Evolutionary conservation across 35 echinoderm and acorn worm species (phyloP).

Genomic region (Ptychodera flava): DNA sequence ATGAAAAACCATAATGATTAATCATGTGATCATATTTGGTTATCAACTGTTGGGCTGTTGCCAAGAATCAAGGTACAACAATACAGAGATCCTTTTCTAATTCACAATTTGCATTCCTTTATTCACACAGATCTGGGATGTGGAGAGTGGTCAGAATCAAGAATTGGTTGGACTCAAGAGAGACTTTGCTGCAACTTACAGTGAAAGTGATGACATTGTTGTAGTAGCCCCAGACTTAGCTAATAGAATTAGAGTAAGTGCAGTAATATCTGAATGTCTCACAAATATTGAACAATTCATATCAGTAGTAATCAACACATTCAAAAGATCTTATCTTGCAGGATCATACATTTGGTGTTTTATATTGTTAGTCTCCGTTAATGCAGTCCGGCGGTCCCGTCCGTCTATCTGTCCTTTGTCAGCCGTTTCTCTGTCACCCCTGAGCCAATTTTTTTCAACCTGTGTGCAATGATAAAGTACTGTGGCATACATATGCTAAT

Average conservation of each 20-base stretch:
- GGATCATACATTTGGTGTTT: too few species aligned
- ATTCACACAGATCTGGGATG: neutral
- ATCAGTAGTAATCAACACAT: too few species aligned
- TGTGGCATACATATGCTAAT: neutral
- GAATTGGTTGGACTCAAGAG: neutral
- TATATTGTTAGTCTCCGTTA: neutral
- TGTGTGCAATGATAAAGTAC: neutral
- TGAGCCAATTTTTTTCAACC: neutral
- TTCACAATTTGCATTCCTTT: too few species aligned
- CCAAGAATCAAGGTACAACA: too few species aligned
- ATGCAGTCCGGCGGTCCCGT: neutral
- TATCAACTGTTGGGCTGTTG: too few species aligned
- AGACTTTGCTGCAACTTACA: neutral
- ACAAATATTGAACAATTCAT: too few species aligned
- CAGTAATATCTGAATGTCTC: too few species aligned
- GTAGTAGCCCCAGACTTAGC: neutral
- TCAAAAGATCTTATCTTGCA: too few species aligned
- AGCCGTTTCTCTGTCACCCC: neutral
- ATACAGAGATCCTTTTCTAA: too few species aligned
- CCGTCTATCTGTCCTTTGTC: neutral
- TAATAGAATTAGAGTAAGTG: neutral
- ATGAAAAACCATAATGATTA: too few species aligned
- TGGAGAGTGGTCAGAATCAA: neutral
- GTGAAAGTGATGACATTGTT: neutral
- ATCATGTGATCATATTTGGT: too few species aligned